phyloP scores from a whole-genome alignment of 2,797 vertebrate species.

The Loriculus beryllinus region DNA sequence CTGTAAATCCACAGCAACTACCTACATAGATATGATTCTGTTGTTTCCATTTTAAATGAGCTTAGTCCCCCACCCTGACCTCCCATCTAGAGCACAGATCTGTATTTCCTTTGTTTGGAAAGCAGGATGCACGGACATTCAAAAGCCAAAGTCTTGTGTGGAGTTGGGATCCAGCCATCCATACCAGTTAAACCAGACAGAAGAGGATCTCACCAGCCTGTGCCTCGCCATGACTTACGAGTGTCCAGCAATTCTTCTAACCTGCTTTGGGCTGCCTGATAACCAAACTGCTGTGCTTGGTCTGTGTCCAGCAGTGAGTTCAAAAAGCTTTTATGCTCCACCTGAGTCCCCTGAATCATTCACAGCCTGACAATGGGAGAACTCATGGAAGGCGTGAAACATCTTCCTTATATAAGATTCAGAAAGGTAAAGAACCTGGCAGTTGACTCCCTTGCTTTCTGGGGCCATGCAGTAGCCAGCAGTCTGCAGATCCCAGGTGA shows the following conservation, averaged over 20 bases:
- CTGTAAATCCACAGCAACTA: not conserved
- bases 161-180: not conserved
- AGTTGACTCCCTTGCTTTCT: not conserved
- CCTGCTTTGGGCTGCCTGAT: not conserved
- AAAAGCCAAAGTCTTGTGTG: not conserved
- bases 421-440: not conserved
- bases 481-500: not conserved
- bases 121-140: not conserved
- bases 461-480: not conserved
- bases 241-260: not conserved
- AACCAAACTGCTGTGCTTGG: not conserved
- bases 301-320: not conserved
- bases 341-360: not conserved
- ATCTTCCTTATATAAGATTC: not conserved
- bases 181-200: not conserved
- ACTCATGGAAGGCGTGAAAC: not conserved
- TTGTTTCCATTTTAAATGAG: not conserved
- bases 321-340: not conserved
- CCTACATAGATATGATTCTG: not conserved
- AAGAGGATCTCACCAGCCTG: not conserved
- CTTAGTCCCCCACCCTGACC: not conserved
- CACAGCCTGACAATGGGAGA: not conserved
- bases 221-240: fast-evolving
- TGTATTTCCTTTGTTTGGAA: not conserved
- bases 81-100: not conserved